Base-by-base conservation (phyloP, 2,797 vertebrate genomes). In the Pseudochaenichthys georgianus region DNA sequence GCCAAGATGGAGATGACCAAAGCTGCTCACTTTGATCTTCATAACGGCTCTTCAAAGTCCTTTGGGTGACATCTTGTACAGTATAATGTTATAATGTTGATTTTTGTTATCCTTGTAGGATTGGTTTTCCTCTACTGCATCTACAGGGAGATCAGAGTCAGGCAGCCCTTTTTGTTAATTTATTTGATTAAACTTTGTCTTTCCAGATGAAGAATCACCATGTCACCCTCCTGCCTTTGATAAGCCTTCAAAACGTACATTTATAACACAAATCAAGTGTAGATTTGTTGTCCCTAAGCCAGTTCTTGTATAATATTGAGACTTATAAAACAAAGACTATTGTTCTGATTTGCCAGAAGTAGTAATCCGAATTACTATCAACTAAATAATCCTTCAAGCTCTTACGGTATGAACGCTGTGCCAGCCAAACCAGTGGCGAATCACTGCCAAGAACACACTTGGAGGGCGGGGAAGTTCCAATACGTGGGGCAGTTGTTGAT, bases 381-480 rank as follows among this genome's bases (percentile, higher is more conserved):
- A 81, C 77, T 81, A 87, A 90, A 88, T 85, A 89, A 84, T 88
- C 80, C 77, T 86, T 86, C 73, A 78, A 79, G 78, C 65, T 71
- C 81, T 86, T 70, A 70, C 9, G 48, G 73, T 76, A 78, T 73
- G 57, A 87, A 75, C 60, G 15, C 50, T 72, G 41, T 62, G 52
- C 73, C 77, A 84, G 84, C 80, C 81, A 85, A 86, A 84, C 82
- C 85, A 87, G 78, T 77, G 84, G 87, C 69, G 75, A 52, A 28
- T 64, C 3, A 1, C 77, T 85, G 81, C 86, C 88, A 87, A 82
- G 77, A 82, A 51, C 62, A 76, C 72, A 57, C 74, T 73, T 31
- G 69, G 81, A 85, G 69, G 64, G 73, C 62, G 17, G 77, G 75
- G 84, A 87, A 85, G 87, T 90, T 87, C 82, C 86, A 65, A 5